These are phyloP conservation scores for Rhinolophus sinicus DNA, from an alignment of 2,113 vertebrate genomes.

Conservation along the genomic window DNA sequence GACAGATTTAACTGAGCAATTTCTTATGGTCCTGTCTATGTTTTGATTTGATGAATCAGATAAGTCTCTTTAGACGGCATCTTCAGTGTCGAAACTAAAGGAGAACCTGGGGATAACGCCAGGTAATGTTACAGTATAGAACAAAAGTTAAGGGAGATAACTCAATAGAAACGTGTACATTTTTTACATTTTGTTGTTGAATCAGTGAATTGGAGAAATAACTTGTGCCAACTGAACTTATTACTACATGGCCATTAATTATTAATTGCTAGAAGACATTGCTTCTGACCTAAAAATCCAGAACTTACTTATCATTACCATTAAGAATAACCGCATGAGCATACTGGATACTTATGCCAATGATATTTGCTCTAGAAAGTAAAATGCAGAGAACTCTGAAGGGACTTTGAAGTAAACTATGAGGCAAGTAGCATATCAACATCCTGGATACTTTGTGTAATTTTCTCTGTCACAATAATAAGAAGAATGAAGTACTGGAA, in stretches of 20 bases:
- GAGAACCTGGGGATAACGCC: neutral
- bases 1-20: neutral
- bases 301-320: neutral
- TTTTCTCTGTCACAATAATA: slow-evolving; percentile 50
- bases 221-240: neutral
- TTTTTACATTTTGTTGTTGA: neutral
- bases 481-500: slow-evolving; percentile 48
- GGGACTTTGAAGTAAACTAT: slow-evolving; percentile 31
- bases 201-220: neutral
- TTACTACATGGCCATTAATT: neutral
- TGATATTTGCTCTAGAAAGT: slow-evolving; percentile 17
- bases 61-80: neutral
- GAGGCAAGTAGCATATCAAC: slow-evolving; percentile 22
- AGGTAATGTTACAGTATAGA: neutral
- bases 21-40: neutral
- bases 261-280: neutral
- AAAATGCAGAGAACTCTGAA: slow-evolving; percentile 35
- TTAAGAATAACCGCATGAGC: neutral
- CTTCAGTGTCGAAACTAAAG: neutral
- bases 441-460: slow-evolving; percentile 1
- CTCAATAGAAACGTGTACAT: neutral
- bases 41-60: slow-evolving; percentile 3
- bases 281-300: neutral
- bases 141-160: neutral
- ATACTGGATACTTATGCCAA: neutral